Evolutionary conservation across 2,888 invertebrate genomes (phyloP).

Genomic region (Desoria tigrina): DNA sequence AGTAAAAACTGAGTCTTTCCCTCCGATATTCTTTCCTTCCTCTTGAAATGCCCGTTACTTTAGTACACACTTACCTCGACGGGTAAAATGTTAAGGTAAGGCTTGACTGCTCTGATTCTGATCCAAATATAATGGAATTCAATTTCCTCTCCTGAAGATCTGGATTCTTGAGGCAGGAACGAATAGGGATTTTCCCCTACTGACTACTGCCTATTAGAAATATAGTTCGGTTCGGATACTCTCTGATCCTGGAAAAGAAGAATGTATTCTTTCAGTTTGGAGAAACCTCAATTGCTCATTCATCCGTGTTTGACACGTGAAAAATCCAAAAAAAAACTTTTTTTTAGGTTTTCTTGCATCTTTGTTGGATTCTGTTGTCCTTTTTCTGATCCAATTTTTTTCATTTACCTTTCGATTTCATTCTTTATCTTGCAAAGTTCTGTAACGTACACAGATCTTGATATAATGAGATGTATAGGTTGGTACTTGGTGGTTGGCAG

Average conservation of each 20-base stretch:
- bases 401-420: constrained; percentile 24
- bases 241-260: background rate
- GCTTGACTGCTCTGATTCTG: constrained; percentile 1
- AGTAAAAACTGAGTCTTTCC: background rate
- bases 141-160: constrained; percentile 13
- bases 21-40: constrained; percentile 4
- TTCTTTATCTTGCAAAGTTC: constrained; percentile 21
- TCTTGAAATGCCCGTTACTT: background rate
- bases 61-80: too few relatives aligned
- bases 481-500: constrained; percentile 11
- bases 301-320: constrained; percentile 22
- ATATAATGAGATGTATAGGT: too few relatives aligned
- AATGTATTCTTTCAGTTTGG: background rate
- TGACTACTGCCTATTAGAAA: too few relatives aligned
- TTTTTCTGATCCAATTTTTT: constrained; percentile 23
- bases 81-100: too few relatives aligned
- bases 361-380: constrained; percentile 9
- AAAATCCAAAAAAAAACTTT: constrained; percentile 13
- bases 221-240: too few relatives aligned
- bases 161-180: too few relatives aligned
- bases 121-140: constrained; percentile 21
- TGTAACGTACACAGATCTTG: too few relatives aligned
- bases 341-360: constrained; percentile 1
- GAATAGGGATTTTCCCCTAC: too few relatives aligned
- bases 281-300: constrained; percentile 26